phyloP scores from a whole-genome alignment of 1,140 invertebrate genomes.

The Drosophila truncata region DNA sequence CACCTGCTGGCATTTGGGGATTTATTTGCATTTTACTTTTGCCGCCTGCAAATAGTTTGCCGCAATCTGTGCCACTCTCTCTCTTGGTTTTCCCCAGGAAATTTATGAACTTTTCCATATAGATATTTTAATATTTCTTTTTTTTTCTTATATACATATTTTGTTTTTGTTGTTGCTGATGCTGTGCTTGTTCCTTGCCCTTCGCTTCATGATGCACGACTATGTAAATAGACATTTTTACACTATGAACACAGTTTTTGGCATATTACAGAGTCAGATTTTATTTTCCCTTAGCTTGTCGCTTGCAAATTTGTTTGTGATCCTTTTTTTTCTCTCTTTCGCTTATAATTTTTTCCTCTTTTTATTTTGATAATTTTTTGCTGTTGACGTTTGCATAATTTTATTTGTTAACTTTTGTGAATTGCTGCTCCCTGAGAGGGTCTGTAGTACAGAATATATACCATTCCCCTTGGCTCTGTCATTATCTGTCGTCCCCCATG shows the following conservation, averaged over 20 bases:
- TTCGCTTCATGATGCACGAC: constrained; percentile 69
- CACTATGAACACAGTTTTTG: constrained; percentile 75
- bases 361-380: constrained; percentile 18
- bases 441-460: not conserved
- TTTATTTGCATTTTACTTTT: constrained; percentile 81
- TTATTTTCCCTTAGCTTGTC: constrained; percentile 23
- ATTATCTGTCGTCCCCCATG: constrained; percentile 18
- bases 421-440: constrained; percentile 31
- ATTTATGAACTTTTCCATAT: constrained; percentile 76
- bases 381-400: constrained; percentile 67
- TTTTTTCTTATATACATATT: not conserved
- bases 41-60: constrained; percentile 71
- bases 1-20: constrained; percentile 69
- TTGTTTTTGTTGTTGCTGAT: not conserved
- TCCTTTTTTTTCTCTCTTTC: constrained; percentile 4
- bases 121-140: constrained; percentile 62
- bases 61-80: constrained; percentile 64
- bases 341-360: not conserved
- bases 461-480: constrained; percentile 9
- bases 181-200: not conserved
- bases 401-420: constrained; percentile 71
- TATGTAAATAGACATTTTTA: constrained; percentile 81
- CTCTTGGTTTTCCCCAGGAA: constrained; percentile 35
- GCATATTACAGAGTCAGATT: constrained; percentile 66
- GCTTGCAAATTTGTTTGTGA: constrained; percentile 44